A percentile compares a stretch with the other conserved stretches of the same genome.
These are phyloP conservation scores for Deilephila elpenor DNA, from an alignment of 2,888 invertebrate genomes.

Conservation along the genomic window DNA sequence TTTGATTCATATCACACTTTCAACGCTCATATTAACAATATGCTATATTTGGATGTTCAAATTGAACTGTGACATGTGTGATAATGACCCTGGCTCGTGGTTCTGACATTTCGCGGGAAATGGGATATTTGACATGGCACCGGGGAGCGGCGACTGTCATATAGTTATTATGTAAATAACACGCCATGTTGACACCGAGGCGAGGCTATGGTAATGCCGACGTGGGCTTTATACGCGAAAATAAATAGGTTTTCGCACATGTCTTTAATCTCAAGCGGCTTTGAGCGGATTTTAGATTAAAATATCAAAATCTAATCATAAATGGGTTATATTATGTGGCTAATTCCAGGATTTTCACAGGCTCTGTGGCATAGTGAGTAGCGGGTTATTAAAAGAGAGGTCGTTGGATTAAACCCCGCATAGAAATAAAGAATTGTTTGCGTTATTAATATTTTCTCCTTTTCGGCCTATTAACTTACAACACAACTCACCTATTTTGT, in stretches of 20 bases:
- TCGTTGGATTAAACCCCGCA: too few species aligned
- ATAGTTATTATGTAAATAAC: slow-evolving; percentile 24
- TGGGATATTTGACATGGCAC: slow-evolving; percentile 17
- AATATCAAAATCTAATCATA: slow-evolving; percentile 4
- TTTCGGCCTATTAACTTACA: too few species aligned
- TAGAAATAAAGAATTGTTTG: too few species aligned
- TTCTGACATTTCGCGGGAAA: slow-evolving; percentile 26
- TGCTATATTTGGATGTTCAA: background rate
- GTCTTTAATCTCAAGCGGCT: slow-evolving; percentile 14
- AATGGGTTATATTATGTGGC: background rate
- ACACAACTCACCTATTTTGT: too few species aligned
- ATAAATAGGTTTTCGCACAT: slow-evolving; percentile 21
- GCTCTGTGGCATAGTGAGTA: background rate
- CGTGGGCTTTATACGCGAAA: background rate
- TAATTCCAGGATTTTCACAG: background rate
- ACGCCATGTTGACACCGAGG: slow-evolving; percentile 11
- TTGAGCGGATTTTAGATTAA: slow-evolving; percentile 7
- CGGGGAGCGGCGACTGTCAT: slow-evolving; percentile 15
- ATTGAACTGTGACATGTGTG: slow-evolving; percentile 29
- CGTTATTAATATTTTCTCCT: too few species aligned
- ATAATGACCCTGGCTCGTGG: slow-evolving; percentile 11
- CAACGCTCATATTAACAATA: background rate
- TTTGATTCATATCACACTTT: background rate
- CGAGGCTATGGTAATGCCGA: slow-evolving; percentile 6
- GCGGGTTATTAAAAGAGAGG: background rate